Evolutionary conservation across 2,888 invertebrate genomes (phyloP), one percentile per base, ranked within the genome.

Genomic region (Hirtodrosophila cameraria): DNA sequence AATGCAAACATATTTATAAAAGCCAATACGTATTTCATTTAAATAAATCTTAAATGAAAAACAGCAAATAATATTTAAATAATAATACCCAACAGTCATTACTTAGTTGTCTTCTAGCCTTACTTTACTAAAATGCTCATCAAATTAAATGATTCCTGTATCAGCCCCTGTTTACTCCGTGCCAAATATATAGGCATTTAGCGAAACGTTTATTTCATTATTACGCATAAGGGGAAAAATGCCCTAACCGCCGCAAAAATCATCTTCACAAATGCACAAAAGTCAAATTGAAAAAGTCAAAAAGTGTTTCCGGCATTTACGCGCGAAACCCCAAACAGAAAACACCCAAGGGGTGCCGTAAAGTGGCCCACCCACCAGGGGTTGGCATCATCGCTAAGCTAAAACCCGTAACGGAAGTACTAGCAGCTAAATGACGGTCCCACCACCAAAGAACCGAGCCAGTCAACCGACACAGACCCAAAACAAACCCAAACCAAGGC

Each of bases 131-230:
- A 43, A 53, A 73, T 61, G 59, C 79, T 71, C 79, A 82, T 76
- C 64, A 70, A 76, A 82, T 84, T 71, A 82, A 85, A 79, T 75
- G 66, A 74, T 71, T 43, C 55, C 43, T 9, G 2, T 11, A 13
- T 13, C 27, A 25, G 33, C 52, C 57, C 53, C 53, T 39, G 35
- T 31, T n/a, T 35, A 11, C 45, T 39, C 27, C 33, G 13, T 53
- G 62, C 33, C 60, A 77, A 84, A 86, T 86, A 84, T 87, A 81
- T 70, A 82, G 83, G 83, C 88, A 88, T 89, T 89, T 89, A 89
- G 88, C 87, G 67, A 83, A 88, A 87, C 88, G 83, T 77, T 89
- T 89, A 89, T 87, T 86, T 87, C 88, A 89, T 89, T 89, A 88
- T 88, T 88, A 87, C 87, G 62, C 74, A 53, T 20, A 27, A 27